Conservation (phyloP, 1,140 invertebrate genomes). For the Rhopalosiphum maidis region DNA sequence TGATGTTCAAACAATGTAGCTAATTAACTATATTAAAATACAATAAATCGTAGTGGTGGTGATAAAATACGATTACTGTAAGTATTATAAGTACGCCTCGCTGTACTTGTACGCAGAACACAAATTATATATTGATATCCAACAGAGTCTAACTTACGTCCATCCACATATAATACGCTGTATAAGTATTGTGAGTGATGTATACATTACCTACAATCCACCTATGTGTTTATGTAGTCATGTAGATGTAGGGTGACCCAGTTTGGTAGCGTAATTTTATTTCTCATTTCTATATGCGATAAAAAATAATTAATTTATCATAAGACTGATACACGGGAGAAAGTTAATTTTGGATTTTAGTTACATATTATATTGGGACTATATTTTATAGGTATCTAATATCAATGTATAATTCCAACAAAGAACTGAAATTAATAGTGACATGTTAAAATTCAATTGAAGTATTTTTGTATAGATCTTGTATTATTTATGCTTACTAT, state of each 20-base stretch:
- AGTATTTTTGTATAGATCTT: background rate
- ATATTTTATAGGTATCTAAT: background rate
- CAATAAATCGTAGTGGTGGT: background rate
- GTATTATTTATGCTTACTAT: no score
- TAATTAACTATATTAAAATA: background rate
- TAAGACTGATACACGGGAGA: background rate
- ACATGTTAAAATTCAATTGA: background rate
- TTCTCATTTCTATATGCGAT: background rate
- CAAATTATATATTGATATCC: background rate
- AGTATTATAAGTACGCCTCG: background rate
- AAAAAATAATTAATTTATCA: slow-evolving; percentile 39
- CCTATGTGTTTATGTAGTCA: background rate
- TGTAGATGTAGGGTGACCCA: background rate
- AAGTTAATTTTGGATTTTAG: background rate
- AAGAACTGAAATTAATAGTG: slow-evolving; percentile 5
- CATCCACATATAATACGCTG: background rate
- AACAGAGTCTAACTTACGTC: background rate
- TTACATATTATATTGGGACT: background rate
- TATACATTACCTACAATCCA: background rate
- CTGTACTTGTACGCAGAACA: background rate
- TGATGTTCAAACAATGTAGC: background rate
- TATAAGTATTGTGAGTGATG: background rate
- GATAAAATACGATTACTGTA: background rate
- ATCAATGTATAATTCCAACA: background rate
- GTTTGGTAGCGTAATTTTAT: background rate